Evolutionary conservation across 2,888 invertebrate species (phyloP).

Genomic region (Blomia tropicalis): DNA sequence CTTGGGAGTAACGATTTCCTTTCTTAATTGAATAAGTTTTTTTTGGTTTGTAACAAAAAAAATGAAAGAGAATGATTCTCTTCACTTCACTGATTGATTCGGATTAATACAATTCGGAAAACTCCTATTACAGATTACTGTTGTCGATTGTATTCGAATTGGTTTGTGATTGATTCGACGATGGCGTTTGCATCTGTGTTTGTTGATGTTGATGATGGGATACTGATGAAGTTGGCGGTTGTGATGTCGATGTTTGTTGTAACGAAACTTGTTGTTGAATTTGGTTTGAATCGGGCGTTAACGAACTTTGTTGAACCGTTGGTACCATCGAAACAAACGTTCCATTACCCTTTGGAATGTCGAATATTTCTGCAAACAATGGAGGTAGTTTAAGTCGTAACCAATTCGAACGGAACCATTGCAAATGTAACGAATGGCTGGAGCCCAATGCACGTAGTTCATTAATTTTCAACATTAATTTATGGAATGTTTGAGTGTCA

Average conservation of each 20-base stretch:
- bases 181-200: too few species aligned
- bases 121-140: neutral
- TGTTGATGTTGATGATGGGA: neutral
- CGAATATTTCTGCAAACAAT: conserved; percentile 87
- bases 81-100: too few species aligned
- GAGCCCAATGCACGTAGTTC: conserved; percentile 63
- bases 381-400: conserved; percentile 57
- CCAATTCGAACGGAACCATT: conserved; percentile 75
- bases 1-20: too few species aligned
- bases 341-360: conserved; percentile 51
- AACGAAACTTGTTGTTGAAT: neutral
- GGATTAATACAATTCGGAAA: neutral
- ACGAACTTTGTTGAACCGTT: neutral
- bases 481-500: conserved; percentile 45
- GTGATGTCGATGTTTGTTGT: neutral
- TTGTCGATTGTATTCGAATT: neutral
- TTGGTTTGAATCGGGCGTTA: neutral
- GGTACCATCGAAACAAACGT: neutral
- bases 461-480: conserved; percentile 47
- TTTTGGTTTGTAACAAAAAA: too few species aligned
- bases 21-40: too few species aligned
- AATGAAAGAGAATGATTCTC: too few species aligned
- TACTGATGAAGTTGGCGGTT: neutral
- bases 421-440: conserved; percentile 63
- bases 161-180: too few species aligned